Base-by-base conservation (phyloP, 1,140 invertebrate species). In the Platyura marginata region DNA sequence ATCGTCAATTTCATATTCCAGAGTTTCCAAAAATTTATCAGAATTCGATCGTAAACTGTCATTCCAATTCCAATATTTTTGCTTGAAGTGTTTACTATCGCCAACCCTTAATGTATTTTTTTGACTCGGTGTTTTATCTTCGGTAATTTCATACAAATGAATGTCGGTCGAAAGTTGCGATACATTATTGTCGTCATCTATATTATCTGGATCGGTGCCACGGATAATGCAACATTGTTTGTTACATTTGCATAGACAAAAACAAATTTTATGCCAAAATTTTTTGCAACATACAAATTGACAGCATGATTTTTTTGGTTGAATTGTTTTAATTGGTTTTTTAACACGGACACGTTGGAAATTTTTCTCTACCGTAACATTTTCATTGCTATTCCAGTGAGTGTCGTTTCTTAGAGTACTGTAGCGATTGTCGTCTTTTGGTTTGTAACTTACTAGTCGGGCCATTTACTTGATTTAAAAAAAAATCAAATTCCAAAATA, bases 31-130 rank as follows among this genome's bases (percentile, higher is more conserved):
- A 40, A 61, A 61, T 21, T 56, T 48, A 47, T 61, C 59, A 20
- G 58, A 61, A 48, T 61, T 61, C 9, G 59, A 61, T 35, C 56
- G 46, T 36, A 61, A 40, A 48, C 59, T 61, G 18, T 61, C 59
- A 35, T 61, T 59, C 59, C 59, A 61, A 23, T 55, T 57, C 59
- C 59, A 61, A 6, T 29, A 44, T 23, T 38, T 38, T 10, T 18
- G 6, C 25, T 6, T 8, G 6, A 29, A 29, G 6, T 29, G 6
- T 13, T 29, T 29, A 13, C 25, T 29, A 29, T 13, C 13, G 6
- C 13, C 13, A 13, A 6, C 13, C 25, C 13, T 36, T 9, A 10
- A 10, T 36, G 4, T 36, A 5, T 9, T 18, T n/a, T 5, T 16
- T 10, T 6, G 5, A 36, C 34, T 36, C 10, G 5, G 34, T 9